Percentiles rank a stretch among this genome's conserved stretches.
These are phyloP conservation scores for Seriola quinqueradiata DNA, from an alignment of 2,113 vertebrate species.

Conservation along the genomic window DNA sequence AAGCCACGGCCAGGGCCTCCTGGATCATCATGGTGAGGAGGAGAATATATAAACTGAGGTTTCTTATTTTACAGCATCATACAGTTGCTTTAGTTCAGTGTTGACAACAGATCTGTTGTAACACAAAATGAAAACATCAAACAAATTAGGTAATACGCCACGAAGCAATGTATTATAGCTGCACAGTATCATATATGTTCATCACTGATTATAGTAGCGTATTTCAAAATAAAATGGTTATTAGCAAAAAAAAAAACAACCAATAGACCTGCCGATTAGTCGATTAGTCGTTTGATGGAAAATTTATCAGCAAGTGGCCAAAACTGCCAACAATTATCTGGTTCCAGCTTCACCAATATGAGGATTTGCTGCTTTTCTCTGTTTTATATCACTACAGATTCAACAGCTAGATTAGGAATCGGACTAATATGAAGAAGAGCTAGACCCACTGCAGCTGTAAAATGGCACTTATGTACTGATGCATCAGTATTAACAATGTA, in stretches of 20 bases:
- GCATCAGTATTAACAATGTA: no score
- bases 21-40: conserved; percentile 59
- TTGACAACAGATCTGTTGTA: background rate
- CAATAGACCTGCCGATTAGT: background rate
- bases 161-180: no score
- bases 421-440: no score
- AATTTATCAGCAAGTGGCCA: background rate
- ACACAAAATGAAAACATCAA: background rate
- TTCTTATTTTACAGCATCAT: background rate
- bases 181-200: no score
- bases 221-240: background rate
- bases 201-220: no score
- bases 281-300: background rate
- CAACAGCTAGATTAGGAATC: no score
- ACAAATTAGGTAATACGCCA: background rate
- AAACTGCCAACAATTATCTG: background rate
- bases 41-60: background rate
- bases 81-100: background rate
- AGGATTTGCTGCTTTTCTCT: background rate
- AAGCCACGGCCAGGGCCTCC: conserved; percentile 90
- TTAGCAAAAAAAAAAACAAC: background rate
- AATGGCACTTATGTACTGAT: no score
- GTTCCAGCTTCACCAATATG: background rate
- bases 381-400: no score
- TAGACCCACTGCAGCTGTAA: no score